Evolutionary conservation across 2,797 vertebrate species (phyloP).

Genomic region (Bradypodion ventrale): DNA sequence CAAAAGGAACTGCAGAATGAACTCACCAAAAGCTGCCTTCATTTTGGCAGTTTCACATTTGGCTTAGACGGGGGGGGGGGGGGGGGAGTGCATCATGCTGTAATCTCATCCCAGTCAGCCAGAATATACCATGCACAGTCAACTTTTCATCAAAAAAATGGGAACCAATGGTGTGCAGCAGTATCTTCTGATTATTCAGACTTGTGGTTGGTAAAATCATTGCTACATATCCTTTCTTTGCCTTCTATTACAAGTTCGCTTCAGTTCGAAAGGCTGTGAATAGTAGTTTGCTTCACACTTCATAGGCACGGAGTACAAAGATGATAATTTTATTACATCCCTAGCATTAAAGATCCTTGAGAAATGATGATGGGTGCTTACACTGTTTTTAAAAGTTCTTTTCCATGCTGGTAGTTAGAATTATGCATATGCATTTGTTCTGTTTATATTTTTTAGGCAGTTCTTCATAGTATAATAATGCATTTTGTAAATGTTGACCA

Average conservation of each 20-base stretch:
- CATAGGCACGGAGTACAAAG: neutral
- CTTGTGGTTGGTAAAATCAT: neutral
- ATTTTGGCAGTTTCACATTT: too few relatives aligned
- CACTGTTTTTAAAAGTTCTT: neutral
- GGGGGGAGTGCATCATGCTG: neutral
- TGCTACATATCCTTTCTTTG: neutral
- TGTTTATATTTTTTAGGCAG: neutral
- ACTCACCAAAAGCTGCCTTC: too few relatives aligned
- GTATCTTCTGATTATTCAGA: neutral
- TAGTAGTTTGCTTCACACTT: neutral
- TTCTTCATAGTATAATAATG: neutral
- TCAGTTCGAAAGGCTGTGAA: neutral
- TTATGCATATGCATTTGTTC: neutral
- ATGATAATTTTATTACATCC: neutral
- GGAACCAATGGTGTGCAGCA: neutral
- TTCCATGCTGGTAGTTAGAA: neutral
- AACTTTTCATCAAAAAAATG: slow-evolving; percentile 17
- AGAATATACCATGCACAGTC: neutral
- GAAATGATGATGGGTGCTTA: neutral
- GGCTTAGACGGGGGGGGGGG: too few relatives aligned
- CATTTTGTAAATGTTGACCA: neutral
- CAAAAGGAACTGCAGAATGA: too few relatives aligned
- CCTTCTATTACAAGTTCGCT: neutral
- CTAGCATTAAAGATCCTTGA: neutral
- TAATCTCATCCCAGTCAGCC: neutral